phyloP scores from a whole-genome alignment of 2,797 vertebrate genomes.

The Gobio occitaniae region DNA sequence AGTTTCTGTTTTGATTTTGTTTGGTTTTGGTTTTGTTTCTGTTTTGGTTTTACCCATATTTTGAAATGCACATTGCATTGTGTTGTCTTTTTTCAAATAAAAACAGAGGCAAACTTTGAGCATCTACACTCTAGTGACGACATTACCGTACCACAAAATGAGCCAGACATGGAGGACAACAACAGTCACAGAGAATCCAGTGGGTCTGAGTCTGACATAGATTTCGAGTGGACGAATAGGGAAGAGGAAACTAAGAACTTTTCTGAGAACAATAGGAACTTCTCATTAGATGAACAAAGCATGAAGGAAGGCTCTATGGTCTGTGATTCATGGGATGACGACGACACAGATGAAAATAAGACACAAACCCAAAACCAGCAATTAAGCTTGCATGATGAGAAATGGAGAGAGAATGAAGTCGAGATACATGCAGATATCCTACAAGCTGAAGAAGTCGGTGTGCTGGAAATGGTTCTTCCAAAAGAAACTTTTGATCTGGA shows the following conservation, averaged over 20 bases:
- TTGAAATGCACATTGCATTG: not conserved
- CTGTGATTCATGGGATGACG: constrained; percentile 23
- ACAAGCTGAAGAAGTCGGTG: constrained; percentile 21
- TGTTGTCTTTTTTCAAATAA: constrained; percentile 49
- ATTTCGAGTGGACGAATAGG: constrained; percentile 50
- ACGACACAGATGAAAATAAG: constrained; percentile 59
- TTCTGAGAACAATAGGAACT: constrained; percentile 52
- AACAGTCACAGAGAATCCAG: constrained; percentile 62
- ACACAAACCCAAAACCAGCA: constrained; percentile 61
- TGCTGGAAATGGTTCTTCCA: not conserved
- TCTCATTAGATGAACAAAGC: constrained; percentile 47
- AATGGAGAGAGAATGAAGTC: constrained; percentile 2
- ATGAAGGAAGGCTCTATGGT: constrained; percentile 51
- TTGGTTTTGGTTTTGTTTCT: too few relatives aligned
- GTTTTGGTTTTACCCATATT: not conserved
- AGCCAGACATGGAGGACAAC: constrained; percentile 54
- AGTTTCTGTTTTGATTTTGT: not conserved
- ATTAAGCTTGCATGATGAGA: not conserved
- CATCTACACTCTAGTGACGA: constrained; percentile 63
- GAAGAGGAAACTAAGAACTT: constrained; percentile 61
- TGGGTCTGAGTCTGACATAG: constrained; percentile 46
- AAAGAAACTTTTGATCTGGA: not conserved
- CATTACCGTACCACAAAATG: constrained; percentile 35
- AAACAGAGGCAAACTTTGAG: constrained; percentile 74
- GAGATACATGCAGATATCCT: constrained; percentile 15